Evolutionary conservation across 2,888 invertebrate genomes (phyloP).

Genomic region (Dione vanillae): DNA sequence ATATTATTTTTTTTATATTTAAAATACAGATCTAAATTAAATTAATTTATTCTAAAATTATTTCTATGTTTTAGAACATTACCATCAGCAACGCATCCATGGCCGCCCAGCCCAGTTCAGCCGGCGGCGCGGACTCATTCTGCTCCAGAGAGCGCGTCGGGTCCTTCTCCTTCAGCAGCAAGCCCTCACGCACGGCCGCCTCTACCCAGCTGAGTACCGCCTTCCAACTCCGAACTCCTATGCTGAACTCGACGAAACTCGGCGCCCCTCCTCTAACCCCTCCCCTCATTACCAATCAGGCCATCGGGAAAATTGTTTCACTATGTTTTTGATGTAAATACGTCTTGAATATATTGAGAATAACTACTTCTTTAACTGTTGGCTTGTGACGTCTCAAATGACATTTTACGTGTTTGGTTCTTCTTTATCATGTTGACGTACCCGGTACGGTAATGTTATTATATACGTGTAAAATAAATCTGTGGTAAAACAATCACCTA

Average conservation of each 20-base stretch:
- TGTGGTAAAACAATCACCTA: too few species aligned
- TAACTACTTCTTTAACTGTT: not conserved
- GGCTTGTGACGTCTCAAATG: not conserved
- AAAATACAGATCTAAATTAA: not conserved
- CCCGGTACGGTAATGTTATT: not conserved
- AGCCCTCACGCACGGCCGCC: conserved; percentile 68
- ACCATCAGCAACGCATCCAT: conserved; percentile 88
- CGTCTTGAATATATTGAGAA: not conserved
- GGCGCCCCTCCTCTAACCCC: conserved; percentile 79
- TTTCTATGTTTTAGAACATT: conserved; percentile 77
- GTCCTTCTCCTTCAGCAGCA: conserved; percentile 71
- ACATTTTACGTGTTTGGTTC: too few species aligned
- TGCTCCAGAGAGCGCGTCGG: conserved; percentile 86
- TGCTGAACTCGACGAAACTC: conserved; percentile 84
- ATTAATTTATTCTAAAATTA: not conserved
- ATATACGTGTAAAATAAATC: too few species aligned
- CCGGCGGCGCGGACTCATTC: conserved; percentile 89
- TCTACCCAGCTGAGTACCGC: conserved; percentile 84
- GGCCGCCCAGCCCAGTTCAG: conserved; percentile 92
- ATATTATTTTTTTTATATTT: too few species aligned
- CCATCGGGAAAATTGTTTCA: conserved; percentile 73
- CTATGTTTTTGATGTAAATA: conserved; percentile 42
- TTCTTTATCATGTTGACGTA: not conserved
- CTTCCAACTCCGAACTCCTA: conserved; percentile 84
- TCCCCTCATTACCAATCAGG: conserved; percentile 64